A percentile compares a stretch with the other conserved stretches of the same genome.
phyloP scores from a whole-genome alignment of 2,113 vertebrate species.

The Nibea coibor region DNA sequence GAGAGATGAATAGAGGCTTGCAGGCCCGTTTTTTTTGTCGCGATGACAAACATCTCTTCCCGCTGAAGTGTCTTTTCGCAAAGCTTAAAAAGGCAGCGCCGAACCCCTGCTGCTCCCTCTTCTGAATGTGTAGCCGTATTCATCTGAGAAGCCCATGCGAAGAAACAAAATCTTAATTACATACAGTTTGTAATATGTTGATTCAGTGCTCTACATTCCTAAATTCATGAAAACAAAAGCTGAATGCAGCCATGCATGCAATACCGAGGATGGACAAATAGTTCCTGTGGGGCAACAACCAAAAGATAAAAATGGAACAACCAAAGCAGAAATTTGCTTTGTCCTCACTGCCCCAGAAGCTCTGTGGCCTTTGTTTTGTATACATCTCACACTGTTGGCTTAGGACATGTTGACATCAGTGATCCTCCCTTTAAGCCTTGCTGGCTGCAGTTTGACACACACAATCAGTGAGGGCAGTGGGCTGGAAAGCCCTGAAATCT shows the following conservation, averaged over 20 bases:
- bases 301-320: slow-evolving; percentile 52
- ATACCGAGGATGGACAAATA: background rate
- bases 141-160: slow-evolving; percentile 32
- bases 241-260: background rate
- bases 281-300: background rate
- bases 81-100: slow-evolving; percentile 8
- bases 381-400: slow-evolving; percentile 42
- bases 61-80: background rate
- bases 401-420: slow-evolving; percentile 25
- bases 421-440: slow-evolving; percentile 44
- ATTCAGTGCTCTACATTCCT: slow-evolving; percentile 64
- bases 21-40: background rate
- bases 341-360: slow-evolving; percentile 40
- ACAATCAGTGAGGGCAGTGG: background rate
- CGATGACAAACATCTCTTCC: background rate
- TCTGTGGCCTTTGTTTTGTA: slow-evolving; percentile 63
- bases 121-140: slow-evolving; percentile 9
- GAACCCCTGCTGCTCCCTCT: slow-evolving; percentile 9
- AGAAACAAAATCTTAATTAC: slow-evolving; percentile 41
- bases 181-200: slow-evolving; percentile 56
- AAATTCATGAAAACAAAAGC: slow-evolving; percentile 16
- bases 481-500: background rate
- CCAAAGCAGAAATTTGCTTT: slow-evolving; percentile 37
- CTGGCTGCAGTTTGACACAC: slow-evolving; percentile 45
- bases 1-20: background rate